Percentiles rank a stretch among this genome's conserved stretches.
Conservation (phyloP, 1,140 invertebrate species). For the Eciton burchellii region DNA sequence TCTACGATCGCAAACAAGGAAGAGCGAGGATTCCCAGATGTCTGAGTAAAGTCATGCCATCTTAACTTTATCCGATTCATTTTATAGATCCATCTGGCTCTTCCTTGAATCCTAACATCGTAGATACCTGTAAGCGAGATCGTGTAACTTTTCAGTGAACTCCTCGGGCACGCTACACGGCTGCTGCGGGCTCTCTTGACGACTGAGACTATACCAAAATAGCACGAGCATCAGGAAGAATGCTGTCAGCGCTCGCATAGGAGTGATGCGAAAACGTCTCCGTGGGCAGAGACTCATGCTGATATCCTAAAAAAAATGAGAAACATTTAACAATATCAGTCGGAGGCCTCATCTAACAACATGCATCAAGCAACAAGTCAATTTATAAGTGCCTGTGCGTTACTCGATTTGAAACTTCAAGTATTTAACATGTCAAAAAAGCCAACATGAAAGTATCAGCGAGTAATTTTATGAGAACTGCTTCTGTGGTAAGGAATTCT, state of each 20-base stretch:
- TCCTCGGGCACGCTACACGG: slow-evolving; percentile 80
- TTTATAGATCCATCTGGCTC: background rate
- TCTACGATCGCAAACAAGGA: background rate
- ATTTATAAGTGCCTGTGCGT: background rate
- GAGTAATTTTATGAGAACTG: background rate
- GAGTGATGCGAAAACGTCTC: slow-evolving; percentile 79
- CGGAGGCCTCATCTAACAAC: background rate
- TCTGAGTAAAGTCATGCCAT: no score
- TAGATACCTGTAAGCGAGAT: slow-evolving; percentile 74
- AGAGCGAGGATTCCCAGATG: background rate
- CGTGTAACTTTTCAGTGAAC: slow-evolving; percentile 79
- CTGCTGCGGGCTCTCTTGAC: slow-evolving; percentile 75
- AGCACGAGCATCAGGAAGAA: slow-evolving; percentile 74
- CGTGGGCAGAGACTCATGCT: slow-evolving; percentile 79
- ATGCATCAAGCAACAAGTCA: background rate
- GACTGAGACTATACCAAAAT: slow-evolving; percentile 78
- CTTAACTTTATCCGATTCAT: no score
- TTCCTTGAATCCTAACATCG: background rate
- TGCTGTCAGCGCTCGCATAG: slow-evolving; percentile 76
- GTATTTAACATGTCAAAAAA: background rate
- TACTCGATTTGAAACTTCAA: background rate
- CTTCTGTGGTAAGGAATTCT: background rate
- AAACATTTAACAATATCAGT: background rate
- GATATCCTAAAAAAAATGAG: slow-evolving; percentile 66
- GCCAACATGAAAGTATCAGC: background rate